phyloP scores from a whole-genome alignment of 2,797 vertebrate species.

The Siniperca undulata region DNA sequence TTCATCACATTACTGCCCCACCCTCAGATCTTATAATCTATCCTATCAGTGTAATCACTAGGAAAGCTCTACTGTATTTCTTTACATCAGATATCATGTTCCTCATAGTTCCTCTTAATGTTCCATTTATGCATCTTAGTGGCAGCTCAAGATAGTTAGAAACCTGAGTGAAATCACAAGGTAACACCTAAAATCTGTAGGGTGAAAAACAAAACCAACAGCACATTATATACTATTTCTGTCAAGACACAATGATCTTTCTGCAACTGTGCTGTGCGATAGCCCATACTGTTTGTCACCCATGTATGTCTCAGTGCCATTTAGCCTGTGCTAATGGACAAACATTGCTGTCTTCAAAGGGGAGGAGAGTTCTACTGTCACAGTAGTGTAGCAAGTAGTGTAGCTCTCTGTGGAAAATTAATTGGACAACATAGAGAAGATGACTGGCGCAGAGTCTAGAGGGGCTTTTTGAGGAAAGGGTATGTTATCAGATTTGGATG shows the following conservation, averaged over 20 bases:
- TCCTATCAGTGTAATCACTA: constrained; percentile 47
- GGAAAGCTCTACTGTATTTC: constrained; percentile 35
- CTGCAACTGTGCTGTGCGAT: not conserved
- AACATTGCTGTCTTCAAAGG: constrained; percentile 43
- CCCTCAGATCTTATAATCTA: constrained; percentile 54
- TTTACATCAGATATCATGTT: constrained; percentile 28
- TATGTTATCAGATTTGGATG: constrained; percentile 32
- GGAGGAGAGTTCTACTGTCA: constrained; percentile 40
- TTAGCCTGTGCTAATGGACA: constrained; percentile 38
- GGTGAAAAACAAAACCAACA: not conserved
- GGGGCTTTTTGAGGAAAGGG: constrained; percentile 5
- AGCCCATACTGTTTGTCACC: constrained; percentile 16
- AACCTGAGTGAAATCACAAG: not conserved
- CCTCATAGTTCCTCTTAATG: not conserved
- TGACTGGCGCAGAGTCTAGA: constrained; percentile 22
- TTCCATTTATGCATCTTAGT: constrained; percentile 14
- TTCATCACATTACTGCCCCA: constrained; percentile 70
- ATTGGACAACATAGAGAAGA: constrained; percentile 32
- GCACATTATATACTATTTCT: not conserved
- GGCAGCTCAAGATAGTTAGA: not conserved
- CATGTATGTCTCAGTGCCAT: constrained; percentile 14
- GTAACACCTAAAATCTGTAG: not conserved
- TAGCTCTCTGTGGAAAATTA: constrained; percentile 27
- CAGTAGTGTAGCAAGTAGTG: constrained; percentile 9
- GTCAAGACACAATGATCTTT: not conserved